phyloP scores from a whole-genome alignment of 2,888 invertebrate genomes.

The Amphipoea lucens region DNA sequence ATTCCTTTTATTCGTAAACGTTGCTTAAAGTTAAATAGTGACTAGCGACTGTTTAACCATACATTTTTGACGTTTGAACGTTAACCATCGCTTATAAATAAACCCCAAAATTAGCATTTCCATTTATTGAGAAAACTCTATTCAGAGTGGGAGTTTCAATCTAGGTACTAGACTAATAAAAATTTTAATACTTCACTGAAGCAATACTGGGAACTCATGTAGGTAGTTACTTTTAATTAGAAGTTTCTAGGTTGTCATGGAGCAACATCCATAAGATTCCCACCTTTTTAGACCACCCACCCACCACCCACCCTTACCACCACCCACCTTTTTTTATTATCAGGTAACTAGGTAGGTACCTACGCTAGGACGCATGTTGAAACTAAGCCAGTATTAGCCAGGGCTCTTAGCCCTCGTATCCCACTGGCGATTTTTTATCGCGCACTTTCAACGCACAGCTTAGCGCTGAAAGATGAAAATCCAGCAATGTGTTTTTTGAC shows the following conservation, averaged over 20 bases:
- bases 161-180: not conserved
- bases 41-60: too few species aligned
- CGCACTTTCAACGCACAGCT: not conserved
- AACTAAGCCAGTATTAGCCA: not conserved
- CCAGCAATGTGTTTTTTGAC: not conserved
- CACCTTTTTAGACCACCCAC: not conserved
- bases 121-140: conserved; percentile 4
- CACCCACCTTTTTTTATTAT: not conserved
- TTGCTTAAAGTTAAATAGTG: too few species aligned
- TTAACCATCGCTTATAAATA: too few species aligned
- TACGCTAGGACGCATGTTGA: not conserved
- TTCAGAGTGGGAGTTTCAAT: conserved; percentile 6
- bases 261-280: not conserved
- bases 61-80: too few species aligned
- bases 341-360: not conserved
- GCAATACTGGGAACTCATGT: not conserved
- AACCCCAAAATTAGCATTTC: conserved; percentile 3
- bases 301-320: too few species aligned
- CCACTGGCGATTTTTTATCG: not conserved
- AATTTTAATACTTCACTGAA: not conserved
- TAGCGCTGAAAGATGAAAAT: not conserved
- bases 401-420: not conserved
- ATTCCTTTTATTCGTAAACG: too few species aligned
- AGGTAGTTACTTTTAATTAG: not conserved
- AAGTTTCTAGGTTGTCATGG: not conserved